Conservation (phyloP, 2,113 vertebrate genomes). For the Xerus inauris region DNA sequence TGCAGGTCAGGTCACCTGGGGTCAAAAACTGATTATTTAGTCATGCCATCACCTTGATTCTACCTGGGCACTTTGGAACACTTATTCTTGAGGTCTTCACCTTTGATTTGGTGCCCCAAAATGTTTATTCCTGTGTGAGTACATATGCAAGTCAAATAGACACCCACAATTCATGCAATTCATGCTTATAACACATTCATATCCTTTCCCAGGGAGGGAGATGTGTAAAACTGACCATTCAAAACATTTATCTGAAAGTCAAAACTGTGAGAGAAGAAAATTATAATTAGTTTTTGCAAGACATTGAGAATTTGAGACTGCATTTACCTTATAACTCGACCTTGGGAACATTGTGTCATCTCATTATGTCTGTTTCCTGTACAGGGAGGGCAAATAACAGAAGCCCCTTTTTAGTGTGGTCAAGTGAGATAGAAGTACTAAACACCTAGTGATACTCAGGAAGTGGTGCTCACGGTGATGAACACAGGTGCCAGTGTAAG, state of each 20-base stretch:
- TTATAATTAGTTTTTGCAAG: background rate
- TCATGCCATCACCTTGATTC: constrained; percentile 52
- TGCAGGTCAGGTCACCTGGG: constrained; percentile 64
- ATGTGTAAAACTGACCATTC: background rate
- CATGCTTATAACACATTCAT: background rate
- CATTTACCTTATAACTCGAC: constrained; percentile 1
- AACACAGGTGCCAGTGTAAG: background rate
- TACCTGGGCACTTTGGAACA: constrained; percentile 9
- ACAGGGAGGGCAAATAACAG: background rate
- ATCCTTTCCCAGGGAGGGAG: background rate
- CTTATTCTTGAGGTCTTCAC: constrained; percentile 58
- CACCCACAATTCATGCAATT: background rate
- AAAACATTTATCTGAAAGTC: constrained; percentile 13
- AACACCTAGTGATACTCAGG: background rate
- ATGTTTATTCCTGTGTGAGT: constrained; percentile 42
- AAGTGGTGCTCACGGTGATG: background rate
- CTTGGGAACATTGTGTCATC: background rate
- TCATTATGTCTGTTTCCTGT: background rate
- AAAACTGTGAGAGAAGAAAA: background rate
- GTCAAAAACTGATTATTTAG: constrained; percentile 72
- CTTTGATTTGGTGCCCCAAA: constrained; percentile 53
- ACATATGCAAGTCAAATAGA: constrained; percentile 48
- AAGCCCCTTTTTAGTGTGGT: background rate
- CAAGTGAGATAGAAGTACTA: background rate
- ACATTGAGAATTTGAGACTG: background rate